Conservation (phyloP, 2,888 invertebrate species). For the Hydroisotoma schaefferi region DNA sequence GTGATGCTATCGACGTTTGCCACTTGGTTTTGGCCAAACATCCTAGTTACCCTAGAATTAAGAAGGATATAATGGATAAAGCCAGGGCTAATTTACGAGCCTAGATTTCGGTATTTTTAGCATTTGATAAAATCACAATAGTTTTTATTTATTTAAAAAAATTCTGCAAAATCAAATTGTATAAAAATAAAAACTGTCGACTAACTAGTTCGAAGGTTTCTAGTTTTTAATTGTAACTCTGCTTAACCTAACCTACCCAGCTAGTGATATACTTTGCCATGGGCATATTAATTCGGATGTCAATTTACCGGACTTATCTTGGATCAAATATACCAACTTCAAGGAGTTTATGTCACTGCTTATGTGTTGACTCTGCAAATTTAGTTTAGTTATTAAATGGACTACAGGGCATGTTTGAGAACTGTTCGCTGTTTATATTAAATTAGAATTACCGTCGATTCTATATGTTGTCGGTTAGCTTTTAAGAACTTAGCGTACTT, state of each 20-base stretch:
- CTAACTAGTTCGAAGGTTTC: neutral
- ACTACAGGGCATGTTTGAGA: too few relatives aligned
- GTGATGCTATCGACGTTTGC: constrained; percentile 88
- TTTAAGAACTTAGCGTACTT: constrained; percentile 24
- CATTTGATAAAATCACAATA: neutral
- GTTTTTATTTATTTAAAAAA: neutral
- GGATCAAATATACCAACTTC: neutral
- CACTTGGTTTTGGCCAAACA: constrained; percentile 74
- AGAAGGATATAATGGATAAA: constrained; percentile 90
- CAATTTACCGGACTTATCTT: neutral
- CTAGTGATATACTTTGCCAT: neutral
- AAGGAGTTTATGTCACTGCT: neutral
- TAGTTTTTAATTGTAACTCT: neutral
- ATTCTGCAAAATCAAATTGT: neutral
- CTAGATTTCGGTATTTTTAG: neutral
- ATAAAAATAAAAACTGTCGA: neutral
- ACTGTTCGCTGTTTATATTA: too few relatives aligned
- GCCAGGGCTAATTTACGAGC: constrained; percentile 68
- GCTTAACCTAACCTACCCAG: too few relatives aligned
- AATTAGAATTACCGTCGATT: constrained; percentile 1
- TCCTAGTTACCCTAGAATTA: constrained; percentile 86
- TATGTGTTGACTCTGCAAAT: too few relatives aligned
- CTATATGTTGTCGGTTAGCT: constrained; percentile 4
- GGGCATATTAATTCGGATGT: neutral
- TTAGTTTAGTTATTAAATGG: too few relatives aligned